These are phyloP conservation scores for Metridium senile DNA, from an alignment of 92 coral and sea anemone species.

Conservation along the genomic window DNA sequence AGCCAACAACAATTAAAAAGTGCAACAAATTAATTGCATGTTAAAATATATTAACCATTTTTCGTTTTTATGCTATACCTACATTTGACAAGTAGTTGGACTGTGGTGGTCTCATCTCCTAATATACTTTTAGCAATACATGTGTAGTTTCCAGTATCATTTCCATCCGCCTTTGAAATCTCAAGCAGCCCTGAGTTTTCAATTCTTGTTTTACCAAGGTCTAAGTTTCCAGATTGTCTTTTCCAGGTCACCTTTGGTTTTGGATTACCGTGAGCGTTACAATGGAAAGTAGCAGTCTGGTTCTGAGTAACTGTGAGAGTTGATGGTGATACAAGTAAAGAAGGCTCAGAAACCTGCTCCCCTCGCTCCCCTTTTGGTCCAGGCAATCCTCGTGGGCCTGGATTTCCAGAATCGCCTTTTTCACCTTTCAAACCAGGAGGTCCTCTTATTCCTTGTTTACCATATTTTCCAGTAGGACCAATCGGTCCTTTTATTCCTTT, in stretches of 20 bases:
- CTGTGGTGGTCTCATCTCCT: slow-evolving; percentile 21
- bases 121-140: slow-evolving; percentile 56
- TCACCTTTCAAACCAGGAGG: background rate
- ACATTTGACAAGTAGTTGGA: slow-evolving; percentile 39
- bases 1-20: too few relatives aligned
- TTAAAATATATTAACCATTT: too few relatives aligned
- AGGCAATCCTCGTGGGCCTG: background rate
- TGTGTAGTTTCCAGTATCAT: slow-evolving; percentile 48
- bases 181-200: slow-evolving; percentile 1
- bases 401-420: background rate
- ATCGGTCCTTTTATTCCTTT: background rate
- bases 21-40: too few relatives aligned
- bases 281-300: slow-evolving; percentile 17
- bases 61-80: too few relatives aligned
- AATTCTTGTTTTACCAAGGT: background rate
- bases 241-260: slow-evolving; percentile 20
- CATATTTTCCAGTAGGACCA: background rate
- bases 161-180: background rate
- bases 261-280: slow-evolving; percentile 17
- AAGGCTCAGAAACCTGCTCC: slow-evolving; percentile 23
- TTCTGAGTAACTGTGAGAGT: slow-evolving; percentile 3
- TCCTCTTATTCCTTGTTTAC: slow-evolving; percentile 21
- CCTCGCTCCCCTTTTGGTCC: background rate
- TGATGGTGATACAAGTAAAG: slow-evolving; percentile 17
- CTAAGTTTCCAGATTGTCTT: slow-evolving; percentile 5